Percentiles rank a stretch among this genome's conserved stretches.
Evolutionary conservation across 2,113 vertebrate species (phyloP).

Genomic region (Australoheros scitulus): DNA sequence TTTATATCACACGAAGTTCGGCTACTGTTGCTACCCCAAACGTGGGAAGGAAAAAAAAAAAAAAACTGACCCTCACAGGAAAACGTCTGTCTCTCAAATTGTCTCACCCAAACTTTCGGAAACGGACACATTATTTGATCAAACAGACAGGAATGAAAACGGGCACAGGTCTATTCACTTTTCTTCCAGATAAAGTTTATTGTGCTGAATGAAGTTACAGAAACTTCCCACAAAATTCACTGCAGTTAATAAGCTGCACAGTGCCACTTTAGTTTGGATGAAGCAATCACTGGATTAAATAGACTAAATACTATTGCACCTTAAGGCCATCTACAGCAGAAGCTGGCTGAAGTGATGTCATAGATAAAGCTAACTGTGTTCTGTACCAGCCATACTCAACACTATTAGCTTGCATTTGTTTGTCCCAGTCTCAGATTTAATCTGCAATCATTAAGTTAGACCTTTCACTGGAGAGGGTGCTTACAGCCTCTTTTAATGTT

Average conservation of each 20-base stretch:
- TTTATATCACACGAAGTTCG: not conserved
- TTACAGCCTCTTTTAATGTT: not conserved
- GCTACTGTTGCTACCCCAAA: not conserved
- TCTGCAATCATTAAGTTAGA: not conserved
- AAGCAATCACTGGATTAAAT: not conserved
- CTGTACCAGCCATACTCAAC: not conserved
- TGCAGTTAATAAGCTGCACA: not conserved
- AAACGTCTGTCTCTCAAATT: not conserved
- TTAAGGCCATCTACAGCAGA: not conserved
- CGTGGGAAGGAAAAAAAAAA: not conserved
- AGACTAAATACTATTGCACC: not conserved
- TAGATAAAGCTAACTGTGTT: not conserved
- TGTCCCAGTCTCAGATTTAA: not conserved
- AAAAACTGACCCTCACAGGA: not conserved
- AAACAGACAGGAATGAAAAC: not conserved
- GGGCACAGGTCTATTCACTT: no score
- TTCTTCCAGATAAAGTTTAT: not conserved
- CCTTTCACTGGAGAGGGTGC: not conserved
- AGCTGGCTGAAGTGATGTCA: not conserved
- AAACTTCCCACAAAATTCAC: not conserved
- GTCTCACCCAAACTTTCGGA: not conserved
- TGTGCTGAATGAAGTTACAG: not conserved
- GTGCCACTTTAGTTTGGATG: not conserved
- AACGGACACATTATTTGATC: not conserved
- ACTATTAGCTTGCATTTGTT: not conserved